A percentile compares a stretch with the other conserved stretches of the same genome.
Evolutionary conservation across 2,113 vertebrate genomes (phyloP).

Genomic region (Hemicordylus capensis): DNA sequence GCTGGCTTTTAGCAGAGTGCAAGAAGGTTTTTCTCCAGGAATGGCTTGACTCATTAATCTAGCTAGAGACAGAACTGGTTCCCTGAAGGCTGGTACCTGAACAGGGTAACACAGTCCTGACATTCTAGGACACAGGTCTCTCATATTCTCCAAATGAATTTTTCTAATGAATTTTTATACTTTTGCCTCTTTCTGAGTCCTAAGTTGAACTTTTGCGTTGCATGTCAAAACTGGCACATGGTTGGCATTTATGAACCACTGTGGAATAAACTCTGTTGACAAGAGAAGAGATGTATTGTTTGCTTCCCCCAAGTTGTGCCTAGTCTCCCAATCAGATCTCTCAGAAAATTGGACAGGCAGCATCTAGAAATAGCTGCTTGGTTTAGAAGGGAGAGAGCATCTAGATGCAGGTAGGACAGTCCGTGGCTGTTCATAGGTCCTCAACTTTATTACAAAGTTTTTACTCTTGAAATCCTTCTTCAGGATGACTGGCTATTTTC

Average conservation of each 20-base stretch:
- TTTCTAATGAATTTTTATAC: slow-evolving; percentile 31
- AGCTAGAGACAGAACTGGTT: neutral
- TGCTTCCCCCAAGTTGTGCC: neutral
- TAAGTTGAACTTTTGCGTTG: slow-evolving; percentile 55
- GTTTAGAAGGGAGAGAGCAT: neutral
- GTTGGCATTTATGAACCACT: slow-evolving; percentile 57
- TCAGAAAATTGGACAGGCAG: no score
- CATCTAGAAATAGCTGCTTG: neutral
- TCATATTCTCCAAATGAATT: neutral
- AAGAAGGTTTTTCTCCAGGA: slow-evolving; percentile 1
- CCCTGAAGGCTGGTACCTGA: slow-evolving; percentile 12
- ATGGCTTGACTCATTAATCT: neutral
- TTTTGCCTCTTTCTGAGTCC: slow-evolving; percentile 30
- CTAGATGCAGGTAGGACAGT: no score
- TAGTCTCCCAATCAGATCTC: neutral
- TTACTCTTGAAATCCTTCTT: neutral
- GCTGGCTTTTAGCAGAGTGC: slow-evolving; percentile 38
- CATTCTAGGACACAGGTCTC: neutral
- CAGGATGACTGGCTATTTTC: no score
- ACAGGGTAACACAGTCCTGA: slow-evolving; percentile 19
- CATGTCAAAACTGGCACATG: slow-evolving; percentile 65
- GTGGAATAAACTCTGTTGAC: slow-evolving; percentile 70
- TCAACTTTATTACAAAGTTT: no score
- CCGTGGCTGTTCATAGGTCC: neutral
- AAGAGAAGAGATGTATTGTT: neutral